A percentile compares a stretch with the other conserved stretches of the same genome.
These are phyloP conservation scores for Acanthopleura granulata DNA, from an alignment of 2,888 invertebrate species.

Conservation along the genomic window DNA sequence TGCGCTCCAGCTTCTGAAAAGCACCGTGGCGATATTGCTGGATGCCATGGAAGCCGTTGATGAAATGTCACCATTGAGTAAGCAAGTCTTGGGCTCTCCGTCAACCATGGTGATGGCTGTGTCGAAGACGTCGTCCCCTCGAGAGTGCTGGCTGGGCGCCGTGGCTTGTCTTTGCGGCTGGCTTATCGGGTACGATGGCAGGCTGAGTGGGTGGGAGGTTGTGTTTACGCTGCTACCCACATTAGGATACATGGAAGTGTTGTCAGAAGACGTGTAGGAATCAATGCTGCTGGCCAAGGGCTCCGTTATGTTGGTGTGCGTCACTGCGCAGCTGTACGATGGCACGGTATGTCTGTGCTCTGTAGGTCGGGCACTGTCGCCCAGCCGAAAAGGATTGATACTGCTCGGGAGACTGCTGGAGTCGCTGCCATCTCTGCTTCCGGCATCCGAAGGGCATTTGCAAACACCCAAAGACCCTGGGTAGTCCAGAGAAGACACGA, in stretches of 20 bases:
- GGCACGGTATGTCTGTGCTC: not conserved
- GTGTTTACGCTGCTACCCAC: constrained; percentile 51
- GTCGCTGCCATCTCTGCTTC: constrained; percentile 30
- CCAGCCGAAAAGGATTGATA: constrained; percentile 43
- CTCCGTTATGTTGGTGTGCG: constrained; percentile 32
- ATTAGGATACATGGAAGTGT: constrained; percentile 50
- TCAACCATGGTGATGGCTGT: constrained; percentile 37
- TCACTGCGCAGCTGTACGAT: constrained; percentile 24
- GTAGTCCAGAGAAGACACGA: not conserved
- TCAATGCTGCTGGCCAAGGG: constrained; percentile 37
- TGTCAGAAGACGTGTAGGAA: constrained; percentile 44
- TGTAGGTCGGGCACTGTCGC: constrained; percentile 32
- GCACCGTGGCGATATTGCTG: constrained; percentile 34
- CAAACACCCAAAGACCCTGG: not conserved
- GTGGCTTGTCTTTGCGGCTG: not conserved
- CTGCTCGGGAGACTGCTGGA: constrained; percentile 47
- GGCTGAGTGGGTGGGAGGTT: constrained; percentile 33
- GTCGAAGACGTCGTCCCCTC: constrained; percentile 27
- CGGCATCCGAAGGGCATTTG: not conserved
- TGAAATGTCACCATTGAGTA: constrained; percentile 2
- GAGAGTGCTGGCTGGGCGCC: constrained; percentile 35
- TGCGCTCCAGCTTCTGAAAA: constrained; percentile 39
- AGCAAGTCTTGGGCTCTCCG: constrained; percentile 16
- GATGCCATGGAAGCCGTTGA: constrained; percentile 23
- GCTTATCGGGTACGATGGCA: not conserved